Evolutionary conservation across 2,888 invertebrate species (phyloP), one percentile per base, ranked within the genome.

Genomic region (Tineola bisselliella): DNA sequence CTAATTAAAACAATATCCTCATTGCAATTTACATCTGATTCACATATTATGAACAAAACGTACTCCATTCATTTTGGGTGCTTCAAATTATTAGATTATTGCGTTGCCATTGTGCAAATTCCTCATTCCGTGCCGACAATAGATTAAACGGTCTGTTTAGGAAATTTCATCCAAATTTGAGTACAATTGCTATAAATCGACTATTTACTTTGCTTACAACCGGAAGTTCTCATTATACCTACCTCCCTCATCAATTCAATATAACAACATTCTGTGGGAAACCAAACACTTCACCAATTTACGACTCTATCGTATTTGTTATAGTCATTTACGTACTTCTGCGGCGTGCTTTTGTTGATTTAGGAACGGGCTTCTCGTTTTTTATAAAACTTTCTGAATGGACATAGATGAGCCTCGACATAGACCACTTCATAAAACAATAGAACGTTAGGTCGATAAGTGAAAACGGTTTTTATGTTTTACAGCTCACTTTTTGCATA

Each of bases 231-330:
- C 44, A 59, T 44, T 44, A 58, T 48, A 15, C 33, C 57, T 48
- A 15, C 25, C 44, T 52, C 25, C 56, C 62, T 62, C 58, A 58
- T 58, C 58, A 58, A 58, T 58, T 58, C 58, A 58, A 58, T 13
- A 1, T 13, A 58, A 58, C 56, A 33, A 58, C 31, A 13, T 61
- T 48, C 62, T 62, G 61, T 62, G 62, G 62, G 62, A 62, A 62
- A 57, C 57, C 44, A 62, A 62, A 62, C 62, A 57, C 44, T 60
- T 61, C 25, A 48, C 43, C 58, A 19, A 56, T 56, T 48, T 44
- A 52, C 44, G 44, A 58, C 31, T 60, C 60, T 60, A 60, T 38
- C 12, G 58, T 62, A 59, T 62, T 62, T 62, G 60, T 57, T 17
- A 57, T 57, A 62, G 56, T 62, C 8, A 62, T 62, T 62, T 60